Evolutionary conservation across 2,888 invertebrate genomes (phyloP), one percentile per base, ranked within the genome.

Genomic region (Agapostemon virescens): DNA sequence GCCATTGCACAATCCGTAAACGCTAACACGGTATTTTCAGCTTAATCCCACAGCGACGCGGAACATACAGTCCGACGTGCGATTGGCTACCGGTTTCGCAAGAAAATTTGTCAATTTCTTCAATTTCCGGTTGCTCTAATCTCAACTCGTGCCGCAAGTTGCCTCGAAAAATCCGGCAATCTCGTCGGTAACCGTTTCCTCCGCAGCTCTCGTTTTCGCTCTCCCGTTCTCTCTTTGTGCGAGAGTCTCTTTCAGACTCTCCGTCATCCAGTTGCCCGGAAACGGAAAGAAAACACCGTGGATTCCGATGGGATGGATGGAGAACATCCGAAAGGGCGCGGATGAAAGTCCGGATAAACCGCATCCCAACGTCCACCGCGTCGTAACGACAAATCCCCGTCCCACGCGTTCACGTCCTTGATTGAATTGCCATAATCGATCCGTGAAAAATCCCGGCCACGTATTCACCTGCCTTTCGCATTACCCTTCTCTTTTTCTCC

Each of bases 341-440:
- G 77, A 83, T 71, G 75, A 52, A 55, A 63, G 74, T 72, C 64
- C 74, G 87, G 81, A 87, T 86, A 87, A 87, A 85, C 84, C 79
- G 42, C 86, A 66, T 81, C 79, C 76, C 79, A 71, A 72, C 77
- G 55, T 61, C 61, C 81, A 70, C 63, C 69, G 68, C 78, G 69
- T 79, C 76, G 78, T 76, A 82, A 82, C 83, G 87, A 82, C 84
- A 82, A 87, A 83, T 82, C 76, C 64, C 36, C 67, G 36, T 42
- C 52, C 75, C 58, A 72, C 45, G 17, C 23, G 36, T 26, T 69
- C 45, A 15, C 61, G 20, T 66, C 68, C 70, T 78, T 78, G 82
- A 88, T 87, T 88, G 83, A 86, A 86, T 87, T 84, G 85, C 84
- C 84, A 88, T 88, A 86, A 86, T 86, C 87, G 85, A 88, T 87